Percentiles rank a stretch among this genome's conserved stretches.
Conservation (phyloP, 2,888 invertebrate species). For the Teleiodes luculella region DNA sequence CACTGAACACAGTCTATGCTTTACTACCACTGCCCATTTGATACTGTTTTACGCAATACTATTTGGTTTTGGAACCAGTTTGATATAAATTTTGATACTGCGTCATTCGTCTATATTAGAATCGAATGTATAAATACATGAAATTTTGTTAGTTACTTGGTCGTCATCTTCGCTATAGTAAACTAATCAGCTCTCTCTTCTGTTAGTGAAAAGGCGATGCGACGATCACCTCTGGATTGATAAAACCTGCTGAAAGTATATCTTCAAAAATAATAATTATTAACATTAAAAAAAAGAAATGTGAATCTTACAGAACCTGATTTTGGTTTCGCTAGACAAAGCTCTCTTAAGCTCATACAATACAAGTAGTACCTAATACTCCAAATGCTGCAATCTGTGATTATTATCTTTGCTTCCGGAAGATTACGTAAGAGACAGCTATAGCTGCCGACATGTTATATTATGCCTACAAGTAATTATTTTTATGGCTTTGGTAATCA, state of each 20-base stretch:
- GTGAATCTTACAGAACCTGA: not conserved
- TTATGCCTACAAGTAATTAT: not conserved
- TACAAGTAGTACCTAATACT: not conserved
- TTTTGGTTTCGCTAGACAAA: not conserved
- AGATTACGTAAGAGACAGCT: conserved; percentile 2
- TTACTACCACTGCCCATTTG: conserved; percentile 13
- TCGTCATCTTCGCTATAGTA: too few relatives aligned
- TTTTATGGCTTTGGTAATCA: not conserved
- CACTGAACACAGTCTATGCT: conserved; percentile 11
- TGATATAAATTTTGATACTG: not conserved
- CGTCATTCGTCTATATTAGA: not conserved
- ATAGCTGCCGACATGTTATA: not conserved
- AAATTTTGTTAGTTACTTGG: not conserved
- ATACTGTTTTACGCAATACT: conserved; percentile 9
- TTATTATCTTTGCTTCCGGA: conserved; percentile 9
- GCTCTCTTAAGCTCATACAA: not conserved
- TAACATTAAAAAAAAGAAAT: too few relatives aligned
- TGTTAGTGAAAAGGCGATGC: too few relatives aligned
- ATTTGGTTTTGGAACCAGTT: conserved; percentile 6
- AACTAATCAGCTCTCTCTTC: too few relatives aligned
- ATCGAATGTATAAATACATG: not conserved
- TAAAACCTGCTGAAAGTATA: too few relatives aligned
- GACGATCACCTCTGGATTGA: too few relatives aligned
- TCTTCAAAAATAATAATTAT: too few relatives aligned
- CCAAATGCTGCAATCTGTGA: not conserved